phyloP scores from a whole-genome alignment of 2,113 vertebrate genomes.

The Pycnonotus jocosus region DNA sequence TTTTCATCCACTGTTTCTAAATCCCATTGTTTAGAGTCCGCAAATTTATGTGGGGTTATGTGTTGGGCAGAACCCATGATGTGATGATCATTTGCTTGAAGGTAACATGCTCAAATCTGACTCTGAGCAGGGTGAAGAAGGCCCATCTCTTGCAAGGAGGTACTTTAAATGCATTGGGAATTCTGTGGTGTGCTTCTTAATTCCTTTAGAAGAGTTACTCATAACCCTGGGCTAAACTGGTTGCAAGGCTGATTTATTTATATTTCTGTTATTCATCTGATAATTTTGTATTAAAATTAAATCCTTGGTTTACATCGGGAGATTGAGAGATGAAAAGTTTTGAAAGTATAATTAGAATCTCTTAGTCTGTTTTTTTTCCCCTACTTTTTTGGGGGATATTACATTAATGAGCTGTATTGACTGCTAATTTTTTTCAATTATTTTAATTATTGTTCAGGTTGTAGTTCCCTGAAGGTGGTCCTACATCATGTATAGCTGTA shows the following conservation, averaged over 20 bases:
- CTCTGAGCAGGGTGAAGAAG: background rate
- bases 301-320: background rate
- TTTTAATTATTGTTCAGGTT: background rate
- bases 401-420: background rate
- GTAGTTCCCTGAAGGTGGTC: background rate
- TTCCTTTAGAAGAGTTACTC: background rate
- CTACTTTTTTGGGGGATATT: background rate
- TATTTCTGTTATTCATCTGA: background rate
- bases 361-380: background rate
- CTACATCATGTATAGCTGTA: background rate
- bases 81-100: background rate
- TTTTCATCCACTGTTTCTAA: background rate
- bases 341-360: background rate
- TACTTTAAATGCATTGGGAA: background rate
- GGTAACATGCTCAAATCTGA: background rate
- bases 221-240: background rate
- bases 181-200: background rate
- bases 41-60: background rate
- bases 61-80: background rate
- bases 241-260: background rate
- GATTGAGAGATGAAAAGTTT: background rate
- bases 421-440: background rate
- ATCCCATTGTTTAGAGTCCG: background rate
- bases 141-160: background rate
- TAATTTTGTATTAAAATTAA: background rate